Evolutionary conservation across 2,888 invertebrate species (phyloP), one percentile per base, ranked within the genome.

Genomic region (Apodemia hepburni): DNA sequence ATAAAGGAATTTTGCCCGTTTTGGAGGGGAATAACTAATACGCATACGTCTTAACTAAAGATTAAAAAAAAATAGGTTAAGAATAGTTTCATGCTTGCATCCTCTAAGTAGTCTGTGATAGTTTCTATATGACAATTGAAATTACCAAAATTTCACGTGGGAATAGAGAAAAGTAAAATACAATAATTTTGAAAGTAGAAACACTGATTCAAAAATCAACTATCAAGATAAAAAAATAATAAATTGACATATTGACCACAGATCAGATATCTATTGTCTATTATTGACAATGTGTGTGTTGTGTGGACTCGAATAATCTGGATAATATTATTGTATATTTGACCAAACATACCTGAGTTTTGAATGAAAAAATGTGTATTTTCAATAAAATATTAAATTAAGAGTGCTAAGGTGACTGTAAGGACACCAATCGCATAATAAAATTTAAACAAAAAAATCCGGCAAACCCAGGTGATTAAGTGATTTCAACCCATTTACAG

Each of bases 341-440:
- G 79, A 83, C 80, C 80, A 79, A 83, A 83, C 82, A 79, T 76
- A 77, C 75, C 73, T 74, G 77, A 80, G 83, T 79, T 82, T 84
- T 85, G 85, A 84, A 82, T 85, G 83, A 79, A 86, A 86, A 79
- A 80, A 81, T 79, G 80, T 77, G 78, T 76, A 75, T 77, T 68
- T 71, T 73, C 1, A 29, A 12, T 15, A 57, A 57, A 57, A 57
- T 6, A 57, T n/a, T 15, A 57, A n/a, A 57, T 66, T 61, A 38
- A 69, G 66, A 67, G 67, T 65, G 69, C 70, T 57, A 67, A 66
- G 64, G 71, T 73, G 70, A 71, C 71, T 66, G 66, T 68, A 67
- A 68, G 54, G 54, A 66, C 60, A 63, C 66, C 68, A 72, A 67
- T 63, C 63, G 29, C 15, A 15, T 2, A 15, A 29, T 29, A n/a